Percentiles rank a stretch among this genome's conserved stretches.
phyloP scores from a whole-genome alignment of 2,888 invertebrate species.

The Marasmarcha lunaedactyla region DNA sequence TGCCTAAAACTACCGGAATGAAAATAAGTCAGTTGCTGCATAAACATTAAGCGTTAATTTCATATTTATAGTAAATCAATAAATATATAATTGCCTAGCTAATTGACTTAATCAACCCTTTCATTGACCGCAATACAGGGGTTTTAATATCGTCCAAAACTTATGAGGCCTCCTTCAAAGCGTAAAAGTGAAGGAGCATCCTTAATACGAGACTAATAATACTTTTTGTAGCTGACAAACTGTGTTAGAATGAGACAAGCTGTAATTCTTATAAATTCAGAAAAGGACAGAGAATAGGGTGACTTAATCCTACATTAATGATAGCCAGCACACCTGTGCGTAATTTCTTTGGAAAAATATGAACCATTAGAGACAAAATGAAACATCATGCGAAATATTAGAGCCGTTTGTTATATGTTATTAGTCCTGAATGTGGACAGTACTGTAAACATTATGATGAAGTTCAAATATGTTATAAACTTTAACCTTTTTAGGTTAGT shows the following conservation, averaged over 20 bases:
- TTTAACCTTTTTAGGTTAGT: too few relatives aligned
- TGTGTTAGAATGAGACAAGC: not conserved
- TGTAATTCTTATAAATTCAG: conserved; percentile 7
- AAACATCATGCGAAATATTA: conserved; percentile 27
- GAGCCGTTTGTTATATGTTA: too few relatives aligned
- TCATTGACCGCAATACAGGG: not conserved
- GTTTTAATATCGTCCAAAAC: not conserved
- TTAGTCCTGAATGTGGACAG: too few relatives aligned
- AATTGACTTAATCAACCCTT: not conserved
- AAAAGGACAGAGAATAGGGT: conserved; percentile 29
- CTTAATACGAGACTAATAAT: too few relatives aligned
- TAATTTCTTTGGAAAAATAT: conserved; percentile 40
- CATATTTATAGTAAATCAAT: too few relatives aligned
- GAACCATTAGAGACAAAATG: conserved; percentile 27
- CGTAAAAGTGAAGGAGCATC: too few relatives aligned
- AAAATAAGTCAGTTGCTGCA: too few relatives aligned
- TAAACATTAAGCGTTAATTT: too few relatives aligned
- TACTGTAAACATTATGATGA: too few relatives aligned
- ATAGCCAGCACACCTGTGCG: conserved; percentile 52
- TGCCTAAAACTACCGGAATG: too few relatives aligned
- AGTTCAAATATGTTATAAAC: too few relatives aligned
- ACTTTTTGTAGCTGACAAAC: not conserved
- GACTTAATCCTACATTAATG: conserved; percentile 50
- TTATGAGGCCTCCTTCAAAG: not conserved
- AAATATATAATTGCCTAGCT: too few relatives aligned